These are phyloP conservation scores for Paramormyrops hopkinsi DNA, from an alignment of 2,797 vertebrate genomes.

Conservation along the genomic window DNA sequence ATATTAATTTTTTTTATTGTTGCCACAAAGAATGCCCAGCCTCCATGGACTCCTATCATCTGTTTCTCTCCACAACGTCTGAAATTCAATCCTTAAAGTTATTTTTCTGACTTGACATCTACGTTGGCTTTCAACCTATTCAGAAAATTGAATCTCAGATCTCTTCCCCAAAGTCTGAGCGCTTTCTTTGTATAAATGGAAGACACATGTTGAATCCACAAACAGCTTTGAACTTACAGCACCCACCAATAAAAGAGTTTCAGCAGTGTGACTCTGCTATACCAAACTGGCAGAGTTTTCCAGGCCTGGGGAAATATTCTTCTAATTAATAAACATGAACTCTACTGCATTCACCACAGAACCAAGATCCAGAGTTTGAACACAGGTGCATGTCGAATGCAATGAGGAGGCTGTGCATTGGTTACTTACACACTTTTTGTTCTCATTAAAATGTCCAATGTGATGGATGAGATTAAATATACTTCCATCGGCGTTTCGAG, in stretches of 20 bases:
- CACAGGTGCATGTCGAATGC: background rate
- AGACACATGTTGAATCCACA: conserved; percentile 48
- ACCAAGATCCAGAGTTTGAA: conserved; percentile 27
- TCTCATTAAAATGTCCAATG: background rate
- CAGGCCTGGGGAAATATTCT: conserved; percentile 34
- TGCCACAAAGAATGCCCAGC: background rate
- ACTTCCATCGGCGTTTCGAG: background rate
- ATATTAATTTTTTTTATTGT: background rate
- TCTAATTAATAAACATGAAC: conserved; percentile 54
- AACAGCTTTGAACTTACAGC: conserved; percentile 39
- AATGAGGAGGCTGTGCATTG: background rate
- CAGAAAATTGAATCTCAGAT: conserved; percentile 57
- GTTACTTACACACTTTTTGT: background rate
- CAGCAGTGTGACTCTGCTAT: conserved; percentile 41
- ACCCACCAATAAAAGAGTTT: conserved; percentile 36
- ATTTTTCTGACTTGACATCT: conserved; percentile 54
- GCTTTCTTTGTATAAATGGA: conserved; percentile 43
- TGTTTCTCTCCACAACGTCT: background rate
- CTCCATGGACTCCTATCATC: background rate
- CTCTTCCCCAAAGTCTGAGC: conserved; percentile 15
- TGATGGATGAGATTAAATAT: background rate
- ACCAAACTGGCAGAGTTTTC: conserved; percentile 46
- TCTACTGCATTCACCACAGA: conserved; percentile 25
- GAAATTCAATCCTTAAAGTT: conserved; percentile 35
- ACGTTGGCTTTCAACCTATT: conserved; percentile 57